Base-by-base conservation (phyloP, 1,140 invertebrate genomes). In the honey bee (Apis mellifera) region DNA sequence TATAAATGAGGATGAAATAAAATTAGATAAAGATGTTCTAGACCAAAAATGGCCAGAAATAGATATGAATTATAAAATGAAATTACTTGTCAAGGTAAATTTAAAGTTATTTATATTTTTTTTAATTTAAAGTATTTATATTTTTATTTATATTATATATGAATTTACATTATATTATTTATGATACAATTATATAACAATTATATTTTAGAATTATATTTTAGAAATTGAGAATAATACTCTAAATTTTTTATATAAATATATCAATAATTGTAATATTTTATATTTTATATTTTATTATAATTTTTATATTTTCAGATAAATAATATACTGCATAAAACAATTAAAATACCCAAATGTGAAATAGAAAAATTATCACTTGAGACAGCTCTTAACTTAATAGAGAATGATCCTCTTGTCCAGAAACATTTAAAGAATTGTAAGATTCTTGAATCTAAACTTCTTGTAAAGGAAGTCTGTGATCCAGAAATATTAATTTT, bases 1-100 rank as follows among this genome's bases (percentile, higher is more conserved):
- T 77, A 90, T 72, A 86, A 92, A 94, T 55, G 85, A 92, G 77
- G 78, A 91, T 13, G 95, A 95, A 91, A 94, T 97, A 26, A 87
- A 95, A 55, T 97, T 96, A 95, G 90, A 96, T 50, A 94, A 95
- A 84, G 93, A 95, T 92, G 96, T 97, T 23, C 92, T 97, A 1
- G 92, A 96, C 73, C 97, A 98, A 93, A 94, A 90, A 9, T 99
- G 98, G 98, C 98, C 98, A 2, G 91, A 95, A 86, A 95, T 98
- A 21, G 97, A 99, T 94, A 91, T 94, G 32, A 91, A 96, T 83
- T 98, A 96, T 92, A 93, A 95, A 80, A 92, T 98, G 65, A 95
- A 96, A 89, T 92, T 97, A 55, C 91, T 94, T 74, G 95, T 96
- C 86, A 94, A 95, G 89, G 96, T 97, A 90, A 93, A 89, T 91